These are phyloP conservation scores for Coelogynopora nodosa DNA, from an alignment of 2,888 invertebrate species.

Conservation along the genomic window DNA sequence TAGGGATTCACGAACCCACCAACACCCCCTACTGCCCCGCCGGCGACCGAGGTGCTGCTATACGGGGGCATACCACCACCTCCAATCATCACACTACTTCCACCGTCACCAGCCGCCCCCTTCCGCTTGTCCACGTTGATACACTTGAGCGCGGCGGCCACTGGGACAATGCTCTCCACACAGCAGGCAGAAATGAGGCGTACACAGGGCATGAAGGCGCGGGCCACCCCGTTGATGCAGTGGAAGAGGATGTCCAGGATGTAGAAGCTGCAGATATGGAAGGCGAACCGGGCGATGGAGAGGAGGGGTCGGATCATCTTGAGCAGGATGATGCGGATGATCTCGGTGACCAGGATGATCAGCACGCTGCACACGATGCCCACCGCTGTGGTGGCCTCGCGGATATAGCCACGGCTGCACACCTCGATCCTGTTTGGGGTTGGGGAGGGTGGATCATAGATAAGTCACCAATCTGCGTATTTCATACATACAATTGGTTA, in stretches of 20 bases:
- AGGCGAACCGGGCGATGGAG: not conserved
- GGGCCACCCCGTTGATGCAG: not conserved
- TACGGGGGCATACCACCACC: too few relatives aligned
- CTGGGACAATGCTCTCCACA: not conserved
- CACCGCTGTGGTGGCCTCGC: not conserved
- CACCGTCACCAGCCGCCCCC: not conserved
- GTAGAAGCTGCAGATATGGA: not conserved
- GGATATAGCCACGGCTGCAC: not conserved
- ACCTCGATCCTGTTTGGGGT: not conserved
- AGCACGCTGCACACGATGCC: not conserved
- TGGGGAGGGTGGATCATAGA: not conserved
- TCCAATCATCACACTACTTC: too few relatives aligned
- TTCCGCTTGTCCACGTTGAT: slow-evolving; percentile 1
- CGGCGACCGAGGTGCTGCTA: too few relatives aligned
- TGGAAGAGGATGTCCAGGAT: slow-evolving; percentile 2
- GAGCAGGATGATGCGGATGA: not conserved
- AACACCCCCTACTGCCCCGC: too few relatives aligned
- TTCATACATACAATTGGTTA: too few relatives aligned
- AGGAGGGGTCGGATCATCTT: not conserved
- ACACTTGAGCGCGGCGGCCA: not conserved
- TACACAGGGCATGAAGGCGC: slow-evolving; percentile 17
- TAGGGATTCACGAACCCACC: too few relatives aligned
- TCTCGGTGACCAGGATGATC: not conserved
- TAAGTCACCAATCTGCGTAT: too few relatives aligned
- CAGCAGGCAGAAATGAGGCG: not conserved